Conservation (phyloP, 2,888 invertebrate genomes). For the Tenthredo scrophulariae region DNA sequence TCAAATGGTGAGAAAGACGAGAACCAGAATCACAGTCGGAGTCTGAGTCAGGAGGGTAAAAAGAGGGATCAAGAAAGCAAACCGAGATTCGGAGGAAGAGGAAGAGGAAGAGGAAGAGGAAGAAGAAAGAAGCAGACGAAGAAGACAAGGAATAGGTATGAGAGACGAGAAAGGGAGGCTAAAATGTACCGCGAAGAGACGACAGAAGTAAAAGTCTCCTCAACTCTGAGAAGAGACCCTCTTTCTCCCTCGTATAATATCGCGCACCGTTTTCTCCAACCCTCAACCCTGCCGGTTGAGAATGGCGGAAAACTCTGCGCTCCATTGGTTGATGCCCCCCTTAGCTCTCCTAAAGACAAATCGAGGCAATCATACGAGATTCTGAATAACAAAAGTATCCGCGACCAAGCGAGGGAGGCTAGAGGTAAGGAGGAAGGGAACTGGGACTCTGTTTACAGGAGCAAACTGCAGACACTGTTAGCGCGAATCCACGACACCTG, state of each 20-base stretch:
- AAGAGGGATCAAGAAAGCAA: slow-evolving; percentile 21
- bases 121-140: slow-evolving; percentile 7
- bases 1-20: slow-evolving; percentile 50
- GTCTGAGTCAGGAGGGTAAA: neutral
- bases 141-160: neutral
- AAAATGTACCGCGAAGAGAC: slow-evolving; percentile 46
- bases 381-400: slow-evolving; percentile 67
- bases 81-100: neutral
- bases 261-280: slow-evolving; percentile 35
- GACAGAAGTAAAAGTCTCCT: slow-evolving; percentile 42
- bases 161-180: slow-evolving; percentile 6
- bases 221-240: slow-evolving; percentile 15
- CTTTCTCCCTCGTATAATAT: slow-evolving; percentile 40
- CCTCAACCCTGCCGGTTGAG: slow-evolving; percentile 44
- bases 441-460: slow-evolving; percentile 62
- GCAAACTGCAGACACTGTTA: slow-evolving; percentile 64
- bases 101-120: slow-evolving; percentile 13
- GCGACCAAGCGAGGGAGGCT: slow-evolving; percentile 20
- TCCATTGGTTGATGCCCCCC: slow-evolving; percentile 54
- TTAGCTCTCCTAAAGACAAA: slow-evolving; percentile 61
- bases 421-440: slow-evolving; percentile 36
- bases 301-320: slow-evolving; percentile 53
- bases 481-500: slow-evolving; percentile 63
- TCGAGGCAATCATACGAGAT: slow-evolving; percentile 65
- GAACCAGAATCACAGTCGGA: slow-evolving; percentile 23